Base-by-base conservation (phyloP, 2,113 vertebrate species). In the Oreochromis spilurus region DNA sequence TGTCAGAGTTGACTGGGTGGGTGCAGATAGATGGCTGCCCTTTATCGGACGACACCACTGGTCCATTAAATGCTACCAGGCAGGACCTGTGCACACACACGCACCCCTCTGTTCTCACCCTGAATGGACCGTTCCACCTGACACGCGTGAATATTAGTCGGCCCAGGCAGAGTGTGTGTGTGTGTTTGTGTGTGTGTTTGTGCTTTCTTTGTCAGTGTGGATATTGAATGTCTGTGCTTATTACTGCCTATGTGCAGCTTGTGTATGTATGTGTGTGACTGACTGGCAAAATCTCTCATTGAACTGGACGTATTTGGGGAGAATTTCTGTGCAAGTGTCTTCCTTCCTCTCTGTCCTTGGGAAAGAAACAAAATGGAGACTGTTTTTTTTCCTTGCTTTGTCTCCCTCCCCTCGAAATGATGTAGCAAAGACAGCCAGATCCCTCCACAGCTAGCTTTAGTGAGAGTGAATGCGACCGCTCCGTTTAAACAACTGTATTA, bases 1-100 rank as follows among this genome's bases (percentile, higher is more conserved):
- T 96, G 96, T 97, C 96, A 96, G 96, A 96, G 96, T 97, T 96
- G 96, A 97, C 95, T 95, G 92, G 92, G 95, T 90, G 94, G 93
- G 91, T 94, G 95, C 95, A 96, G 96, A 97, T 96, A 95, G 96
- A 96, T 96, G 92, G 93, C 94, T 95, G 95, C 93, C 96, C 96
- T 96, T 97, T 96, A 96, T 96, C 94, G 89, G 95, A 95, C 95
- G 93, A 94, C 94, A 96, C 92, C 95, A 97, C 93, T 92, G 91
- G 93, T 87, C 93, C 94, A 94, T 94, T 95, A 93, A 93, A 94
- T 81, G 84, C 84, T 91, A 87, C 83, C 89, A 91, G 84, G 82
- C 88, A 90, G 92, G 91, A 92, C 92, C 80, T 77, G 83, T 87
- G 75, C 65, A 43, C 84, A 84, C 84, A 82, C 62, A 79, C 7